Conservation (phyloP, 1,140 invertebrate species). For the Drosophila setifemur region DNA sequence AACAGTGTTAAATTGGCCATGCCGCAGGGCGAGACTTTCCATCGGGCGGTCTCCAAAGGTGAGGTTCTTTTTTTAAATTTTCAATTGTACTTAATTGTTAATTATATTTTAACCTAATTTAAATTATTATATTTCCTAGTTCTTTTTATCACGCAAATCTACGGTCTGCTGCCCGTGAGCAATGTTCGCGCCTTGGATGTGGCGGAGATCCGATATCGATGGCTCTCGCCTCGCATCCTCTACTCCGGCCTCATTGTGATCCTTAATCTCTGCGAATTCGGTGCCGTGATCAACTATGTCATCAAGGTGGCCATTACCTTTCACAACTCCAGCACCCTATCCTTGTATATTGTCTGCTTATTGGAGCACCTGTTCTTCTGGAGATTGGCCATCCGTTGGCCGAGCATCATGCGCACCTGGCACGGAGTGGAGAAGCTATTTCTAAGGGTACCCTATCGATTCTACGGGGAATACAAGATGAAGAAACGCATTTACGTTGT, state of each 20-base stretch:
- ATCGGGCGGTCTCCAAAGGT: constrained; percentile 65
- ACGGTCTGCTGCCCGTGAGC: constrained; percentile 62
- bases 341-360: constrained; percentile 65
- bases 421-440: constrained; percentile 66
- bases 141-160: constrained; percentile 70
- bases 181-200: constrained; percentile 48
- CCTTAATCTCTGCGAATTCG: constrained; percentile 62
- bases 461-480: constrained; percentile 70
- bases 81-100: neutral
- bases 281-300: constrained; percentile 50
- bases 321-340: constrained; percentile 64
- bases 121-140: constrained; percentile 35
- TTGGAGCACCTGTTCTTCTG: constrained; percentile 76
- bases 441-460: constrained; percentile 61
- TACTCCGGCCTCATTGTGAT: constrained; percentile 52
- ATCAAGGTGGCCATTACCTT: constrained; percentile 53
- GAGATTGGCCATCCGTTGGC: constrained; percentile 68
- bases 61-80: neutral
- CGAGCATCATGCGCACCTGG: constrained; percentile 59
- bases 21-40: constrained; percentile 65
- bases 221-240: constrained; percentile 46
- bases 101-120: neutral
- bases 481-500: constrained; percentile 63
- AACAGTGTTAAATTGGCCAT: constrained; percentile 48
- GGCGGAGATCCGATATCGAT: constrained; percentile 42